phyloP scores from a whole-genome alignment of 35 echinoderm and acorn worm genomes.

The Ophiothrix spiculata region DNA sequence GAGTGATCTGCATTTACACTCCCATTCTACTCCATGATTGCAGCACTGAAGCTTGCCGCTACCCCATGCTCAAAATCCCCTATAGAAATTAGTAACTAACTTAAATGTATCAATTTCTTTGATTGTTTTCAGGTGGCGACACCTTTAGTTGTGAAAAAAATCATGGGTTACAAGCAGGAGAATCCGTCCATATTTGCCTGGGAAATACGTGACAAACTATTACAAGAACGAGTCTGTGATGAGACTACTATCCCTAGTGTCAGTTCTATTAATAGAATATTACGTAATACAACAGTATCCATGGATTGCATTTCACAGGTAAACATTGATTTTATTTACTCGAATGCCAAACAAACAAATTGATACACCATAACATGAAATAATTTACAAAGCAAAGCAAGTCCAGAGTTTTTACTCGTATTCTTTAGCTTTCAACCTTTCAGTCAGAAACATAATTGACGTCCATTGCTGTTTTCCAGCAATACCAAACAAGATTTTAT shows the following conservation, averaged over 20 bases:
- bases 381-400: not conserved
- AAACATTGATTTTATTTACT: not conserved
- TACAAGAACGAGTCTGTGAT: constrained; percentile 79
- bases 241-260: constrained; percentile 90
- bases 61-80: too few relatives aligned
- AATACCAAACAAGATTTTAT: too few relatives aligned
- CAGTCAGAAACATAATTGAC: not conserved
- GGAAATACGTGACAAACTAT: constrained; percentile 86
- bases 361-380: not conserved
- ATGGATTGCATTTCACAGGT: constrained; percentile 6
- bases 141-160: constrained; percentile 87
- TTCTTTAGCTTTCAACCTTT: not conserved
- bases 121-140: constrained; percentile 71
- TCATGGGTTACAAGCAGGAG: constrained; percentile 86
- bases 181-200: constrained; percentile 96
- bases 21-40: too few relatives aligned
- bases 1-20: too few relatives aligned
- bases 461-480: not conserved
- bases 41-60: too few relatives aligned
- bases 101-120: too few relatives aligned
- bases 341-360: not conserved
- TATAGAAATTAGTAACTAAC: too few relatives aligned
- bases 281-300: constrained; percentile 57
- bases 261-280: constrained; percentile 93
- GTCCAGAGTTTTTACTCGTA: not conserved